These are phyloP conservation scores for Acinonyx jubatus DNA, from an alignment of 2,113 vertebrate genomes.

Conservation along the genomic window DNA sequence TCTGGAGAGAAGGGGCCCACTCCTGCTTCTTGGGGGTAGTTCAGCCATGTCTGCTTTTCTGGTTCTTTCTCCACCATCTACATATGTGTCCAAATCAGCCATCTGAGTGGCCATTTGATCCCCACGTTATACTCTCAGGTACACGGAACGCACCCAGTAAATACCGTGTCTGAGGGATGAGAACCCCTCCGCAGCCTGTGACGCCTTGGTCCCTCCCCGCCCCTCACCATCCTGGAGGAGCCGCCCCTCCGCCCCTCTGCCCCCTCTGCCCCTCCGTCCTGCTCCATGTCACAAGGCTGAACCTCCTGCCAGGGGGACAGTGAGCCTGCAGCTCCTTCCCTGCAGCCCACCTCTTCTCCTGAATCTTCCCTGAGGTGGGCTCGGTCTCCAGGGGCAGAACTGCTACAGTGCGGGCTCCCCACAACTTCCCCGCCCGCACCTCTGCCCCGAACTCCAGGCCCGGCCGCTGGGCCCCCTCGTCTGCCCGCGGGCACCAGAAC, in stretches of 20 bases:
- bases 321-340: neutral
- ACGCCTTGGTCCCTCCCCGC: neutral
- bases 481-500: neutral
- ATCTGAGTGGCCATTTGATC: too few species aligned
- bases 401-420: neutral
- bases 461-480: neutral
- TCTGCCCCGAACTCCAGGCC: neutral
- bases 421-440: neutral
- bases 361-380: neutral
- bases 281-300: neutral
- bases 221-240: neutral
- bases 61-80: neutral
- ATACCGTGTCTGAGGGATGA: neutral
- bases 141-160: neutral
- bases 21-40: neutral
- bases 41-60: neutral
- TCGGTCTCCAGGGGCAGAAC: neutral
- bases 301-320: neutral
- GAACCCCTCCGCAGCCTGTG: too few species aligned
- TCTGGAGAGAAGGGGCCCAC: neutral
- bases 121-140: neutral
- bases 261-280: fast-evolving
- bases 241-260: fast-evolving
- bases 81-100: neutral
- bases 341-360: neutral